A percentile compares a stretch with the other conserved stretches of the same genome.
phyloP scores from a whole-genome alignment of 2,797 vertebrate genomes.

The Falco cherrug region DNA sequence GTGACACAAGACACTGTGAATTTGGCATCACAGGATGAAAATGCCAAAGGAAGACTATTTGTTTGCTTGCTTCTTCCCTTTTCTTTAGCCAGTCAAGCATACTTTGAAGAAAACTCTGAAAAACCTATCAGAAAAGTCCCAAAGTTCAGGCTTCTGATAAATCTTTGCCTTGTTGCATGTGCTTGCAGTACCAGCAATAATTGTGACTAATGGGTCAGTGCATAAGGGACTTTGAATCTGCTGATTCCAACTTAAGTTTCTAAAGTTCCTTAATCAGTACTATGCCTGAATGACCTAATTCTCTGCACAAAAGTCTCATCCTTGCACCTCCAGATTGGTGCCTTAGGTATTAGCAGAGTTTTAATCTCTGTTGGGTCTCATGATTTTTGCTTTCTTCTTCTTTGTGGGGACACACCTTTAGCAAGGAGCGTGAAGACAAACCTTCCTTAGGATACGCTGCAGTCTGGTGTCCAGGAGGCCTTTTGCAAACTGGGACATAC shows the following conservation, averaged over 20 bases:
- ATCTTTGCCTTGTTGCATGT: not conserved
- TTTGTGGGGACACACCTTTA: not conserved
- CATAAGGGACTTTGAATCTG: not conserved
- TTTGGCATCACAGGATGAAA: not conserved
- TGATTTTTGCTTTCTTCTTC: not conserved
- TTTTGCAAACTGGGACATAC: not conserved
- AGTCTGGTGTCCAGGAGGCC: not conserved
- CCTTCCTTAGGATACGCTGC: not conserved
- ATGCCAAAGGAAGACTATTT: not conserved
- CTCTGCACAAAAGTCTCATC: not conserved
- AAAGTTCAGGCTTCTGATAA: not conserved
- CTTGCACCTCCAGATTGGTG: not conserved
- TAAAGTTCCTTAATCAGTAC: not conserved
- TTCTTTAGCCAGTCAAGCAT: not conserved
- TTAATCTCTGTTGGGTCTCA: not conserved
- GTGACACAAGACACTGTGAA: not conserved
- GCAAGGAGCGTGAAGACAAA: not conserved
- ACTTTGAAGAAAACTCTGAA: not conserved
- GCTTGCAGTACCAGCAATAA: not conserved
- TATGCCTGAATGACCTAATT: not conserved
- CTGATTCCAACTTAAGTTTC: not conserved
- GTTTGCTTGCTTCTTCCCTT: not conserved
- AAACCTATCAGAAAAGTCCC: not conserved
- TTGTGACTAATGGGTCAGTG: not conserved
- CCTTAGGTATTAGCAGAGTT: not conserved